Evolutionary conservation across 2,113 vertebrate species (phyloP).

Genomic region (Orientallactaga bullata): DNA sequence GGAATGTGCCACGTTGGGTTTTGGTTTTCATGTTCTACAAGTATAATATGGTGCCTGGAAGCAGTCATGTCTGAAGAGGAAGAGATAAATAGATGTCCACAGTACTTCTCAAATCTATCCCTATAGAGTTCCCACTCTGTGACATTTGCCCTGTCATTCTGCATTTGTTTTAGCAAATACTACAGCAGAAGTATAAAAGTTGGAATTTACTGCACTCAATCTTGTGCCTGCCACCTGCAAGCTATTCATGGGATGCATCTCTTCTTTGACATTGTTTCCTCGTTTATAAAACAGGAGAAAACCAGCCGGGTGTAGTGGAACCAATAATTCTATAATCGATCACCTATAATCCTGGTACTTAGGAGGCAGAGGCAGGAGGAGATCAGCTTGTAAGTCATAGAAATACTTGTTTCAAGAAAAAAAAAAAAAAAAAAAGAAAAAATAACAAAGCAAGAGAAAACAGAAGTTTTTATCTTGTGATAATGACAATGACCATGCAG

Average conservation of each 20-base stretch:
- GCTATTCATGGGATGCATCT: background rate
- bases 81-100: constrained; percentile 9
- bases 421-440: background rate
- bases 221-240: background rate
- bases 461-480: background rate
- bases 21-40: constrained; percentile 39
- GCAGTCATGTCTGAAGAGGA: background rate
- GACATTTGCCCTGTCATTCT: background rate
- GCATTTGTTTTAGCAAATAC: background rate
- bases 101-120: background rate
- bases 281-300: constrained; percentile 4
- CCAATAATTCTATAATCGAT: too few species aligned
- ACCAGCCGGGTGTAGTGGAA: background rate
- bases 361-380: background rate
- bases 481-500: background rate
- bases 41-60: background rate
- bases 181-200: background rate
- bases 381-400: background rate
- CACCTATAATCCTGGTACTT: background rate
- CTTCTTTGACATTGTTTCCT: background rate
- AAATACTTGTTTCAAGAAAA: background rate
- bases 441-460: background rate
- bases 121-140: background rate
- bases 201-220: background rate
- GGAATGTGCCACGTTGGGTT: background rate